Percentiles rank a stretch among this genome's conserved stretches.
Evolutionary conservation across 2,888 invertebrate genomes (phyloP).

Genomic region (Mythimna pallens): DNA sequence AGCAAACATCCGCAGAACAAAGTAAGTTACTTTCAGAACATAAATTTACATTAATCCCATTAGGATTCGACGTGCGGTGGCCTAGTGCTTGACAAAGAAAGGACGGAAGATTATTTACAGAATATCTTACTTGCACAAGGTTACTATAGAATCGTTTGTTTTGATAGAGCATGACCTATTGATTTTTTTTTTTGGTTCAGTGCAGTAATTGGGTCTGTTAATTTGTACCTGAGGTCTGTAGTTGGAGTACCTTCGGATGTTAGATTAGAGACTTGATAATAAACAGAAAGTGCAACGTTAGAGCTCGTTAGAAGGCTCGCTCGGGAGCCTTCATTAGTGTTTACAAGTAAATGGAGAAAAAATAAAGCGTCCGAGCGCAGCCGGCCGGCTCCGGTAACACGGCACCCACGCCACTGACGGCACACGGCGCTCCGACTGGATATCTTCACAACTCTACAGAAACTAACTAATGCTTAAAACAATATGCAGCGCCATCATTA

Average conservation of each 20-base stretch:
- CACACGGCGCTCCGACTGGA: conserved; percentile 19
- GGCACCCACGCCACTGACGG: conserved; percentile 32
- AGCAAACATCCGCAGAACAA: conserved; percentile 72
- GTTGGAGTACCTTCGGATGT: conserved; percentile 60
- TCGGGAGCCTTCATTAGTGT: conserved; percentile 84
- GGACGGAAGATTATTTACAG: not conserved
- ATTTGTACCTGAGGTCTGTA: conserved; percentile 47
- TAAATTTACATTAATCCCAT: conserved; percentile 60
- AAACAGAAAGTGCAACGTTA: conserved; percentile 80
- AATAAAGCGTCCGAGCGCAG: conserved; percentile 71
- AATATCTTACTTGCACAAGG: conserved; percentile 1
- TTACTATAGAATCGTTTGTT: not conserved
- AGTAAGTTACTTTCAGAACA: conserved; percentile 48
- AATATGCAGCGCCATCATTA: conserved; percentile 81
- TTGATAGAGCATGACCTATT: conserved; percentile 6
- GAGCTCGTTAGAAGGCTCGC: conserved; percentile 81
- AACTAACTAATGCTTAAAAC: conserved; percentile 81
- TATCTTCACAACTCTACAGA: conserved; percentile 40
- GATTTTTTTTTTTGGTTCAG: conserved; percentile 8
- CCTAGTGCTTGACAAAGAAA: conserved; percentile 34
- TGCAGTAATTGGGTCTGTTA: conserved; percentile 38
- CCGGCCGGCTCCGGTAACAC: conserved; percentile 62
- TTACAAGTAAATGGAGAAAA: conserved; percentile 80
- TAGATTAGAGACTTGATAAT: conserved; percentile 83
- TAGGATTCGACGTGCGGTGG: conserved; percentile 51